phyloP scores from a whole-genome alignment of 2,888 invertebrate genomes.

The Nymphalis c-album region DNA sequence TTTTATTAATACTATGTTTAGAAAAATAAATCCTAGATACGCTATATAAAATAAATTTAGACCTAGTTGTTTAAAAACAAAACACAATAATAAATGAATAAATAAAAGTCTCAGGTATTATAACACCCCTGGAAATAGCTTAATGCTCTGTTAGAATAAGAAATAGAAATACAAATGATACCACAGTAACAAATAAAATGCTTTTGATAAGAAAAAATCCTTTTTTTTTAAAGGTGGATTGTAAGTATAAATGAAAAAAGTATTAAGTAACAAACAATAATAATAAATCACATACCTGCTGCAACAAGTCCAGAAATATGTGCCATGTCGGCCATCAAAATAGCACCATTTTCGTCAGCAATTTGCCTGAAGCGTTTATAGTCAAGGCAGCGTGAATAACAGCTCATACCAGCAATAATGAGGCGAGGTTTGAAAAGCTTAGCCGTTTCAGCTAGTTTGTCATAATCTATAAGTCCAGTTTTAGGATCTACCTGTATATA shows the following conservation, averaged over 20 bases:
- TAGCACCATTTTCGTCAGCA: slow-evolving; percentile 91
- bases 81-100: not conserved
- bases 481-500: slow-evolving; percentile 82
- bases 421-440: slow-evolving; percentile 94
- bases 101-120: not conserved
- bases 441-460: slow-evolving; percentile 90
- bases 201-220: too few species aligned
- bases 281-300: slow-evolving; percentile 78
- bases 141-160: too few species aligned
- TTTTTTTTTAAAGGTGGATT: too few species aligned
- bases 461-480: slow-evolving; percentile 96
- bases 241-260: not conserved
- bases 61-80: too few species aligned
- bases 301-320: slow-evolving; percentile 96
- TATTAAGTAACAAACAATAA: not conserved
- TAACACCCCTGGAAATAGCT: not conserved
- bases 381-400: slow-evolving; percentile 95
- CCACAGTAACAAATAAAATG: too few species aligned
- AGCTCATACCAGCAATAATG: slow-evolving; percentile 96
- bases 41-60: too few species aligned
- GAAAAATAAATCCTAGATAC: too few species aligned
- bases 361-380: slow-evolving; percentile 93
- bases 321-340: slow-evolving; percentile 97
- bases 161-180: too few species aligned
- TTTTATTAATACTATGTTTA: too few species aligned